A percentile compares a stretch with the other conserved stretches of the same genome.
Conservation (phyloP, 64 coral and sea anemone species). For the Montipora efflorescens region DNA sequence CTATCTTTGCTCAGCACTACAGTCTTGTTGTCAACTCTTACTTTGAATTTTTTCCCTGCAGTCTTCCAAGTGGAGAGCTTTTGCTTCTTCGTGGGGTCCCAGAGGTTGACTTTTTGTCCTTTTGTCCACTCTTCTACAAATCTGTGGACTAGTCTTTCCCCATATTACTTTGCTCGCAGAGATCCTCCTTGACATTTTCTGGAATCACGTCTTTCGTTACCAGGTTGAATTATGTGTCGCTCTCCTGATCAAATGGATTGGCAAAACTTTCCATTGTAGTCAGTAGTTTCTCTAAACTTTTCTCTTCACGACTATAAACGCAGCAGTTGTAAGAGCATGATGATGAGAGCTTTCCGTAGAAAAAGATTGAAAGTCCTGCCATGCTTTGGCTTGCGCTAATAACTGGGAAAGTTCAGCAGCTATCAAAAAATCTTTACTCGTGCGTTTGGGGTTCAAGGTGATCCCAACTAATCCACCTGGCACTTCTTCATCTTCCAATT, state of each 20-base stretch:
- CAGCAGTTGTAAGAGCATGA: conserved; percentile 11
- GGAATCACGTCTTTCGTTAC: background rate
- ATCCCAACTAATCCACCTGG: conserved; percentile 27
- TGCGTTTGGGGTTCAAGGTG: background rate
- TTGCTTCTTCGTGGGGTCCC: conserved; percentile 17
- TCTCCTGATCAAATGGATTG: conserved; percentile 31
- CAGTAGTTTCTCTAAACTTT: background rate
- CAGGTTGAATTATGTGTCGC: conserved; percentile 20
- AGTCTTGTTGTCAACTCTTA: background rate
- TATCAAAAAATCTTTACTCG: conserved; percentile 4
- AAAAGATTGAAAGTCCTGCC: background rate
- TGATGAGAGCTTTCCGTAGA: background rate
- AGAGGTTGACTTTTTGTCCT: conserved; percentile 15
- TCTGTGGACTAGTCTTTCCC: background rate
- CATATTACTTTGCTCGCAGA: conserved; percentile 9
- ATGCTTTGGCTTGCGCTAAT: conserved; percentile 21
- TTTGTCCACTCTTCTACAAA: conserved; percentile 40
- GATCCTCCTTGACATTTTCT: conserved; percentile 26
- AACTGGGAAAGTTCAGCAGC: conserved; percentile 11
- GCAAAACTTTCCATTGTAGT: conserved; percentile 24
- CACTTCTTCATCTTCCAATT: conserved; percentile 58
- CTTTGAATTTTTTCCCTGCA: background rate
- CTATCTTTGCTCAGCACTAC: conserved; percentile 3
- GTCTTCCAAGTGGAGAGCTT: conserved; percentile 30
- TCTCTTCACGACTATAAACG: background rate